Percentiles rank a stretch among this genome's conserved stretches.
phyloP scores from a whole-genome alignment of 2,888 invertebrate species.

The Stenchaetothrips biformis region DNA sequence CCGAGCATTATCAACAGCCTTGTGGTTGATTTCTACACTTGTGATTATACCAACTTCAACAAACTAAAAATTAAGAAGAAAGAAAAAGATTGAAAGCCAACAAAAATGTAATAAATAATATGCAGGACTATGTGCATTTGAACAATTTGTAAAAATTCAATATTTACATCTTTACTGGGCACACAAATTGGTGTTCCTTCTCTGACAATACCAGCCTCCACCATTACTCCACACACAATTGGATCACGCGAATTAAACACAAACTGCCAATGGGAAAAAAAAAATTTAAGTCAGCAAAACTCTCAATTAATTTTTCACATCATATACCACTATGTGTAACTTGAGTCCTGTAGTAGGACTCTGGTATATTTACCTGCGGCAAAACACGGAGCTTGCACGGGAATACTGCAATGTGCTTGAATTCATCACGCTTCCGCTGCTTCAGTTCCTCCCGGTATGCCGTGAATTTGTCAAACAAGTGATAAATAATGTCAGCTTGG shows the following conservation, averaged over 20 bases:
- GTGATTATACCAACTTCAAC: constrained; percentile 90
- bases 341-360: neutral
- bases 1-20: constrained; percentile 85
- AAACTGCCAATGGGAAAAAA: constrained; percentile 61
- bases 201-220: constrained; percentile 92
- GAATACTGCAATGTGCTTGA: constrained; percentile 95
- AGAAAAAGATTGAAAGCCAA: neutral
- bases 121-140: neutral
- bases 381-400: constrained; percentile 85
- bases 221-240: constrained; percentile 91
- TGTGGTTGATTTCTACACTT: constrained; percentile 94
- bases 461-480: constrained; percentile 96
- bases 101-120: neutral
- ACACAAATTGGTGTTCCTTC: constrained; percentile 98
- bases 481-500: constrained; percentile 99
- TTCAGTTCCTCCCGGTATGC: constrained; percentile 86
- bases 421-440: constrained; percentile 86
- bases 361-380: constrained; percentile 58
- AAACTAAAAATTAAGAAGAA: constrained; percentile 60
- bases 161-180: constrained; percentile 84
- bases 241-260: constrained; percentile 98
- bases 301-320: neutral
- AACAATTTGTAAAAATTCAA: neutral
- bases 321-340: neutral
- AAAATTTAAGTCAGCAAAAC: constrained; percentile 24